Evolutionary conservation across 2,797 vertebrate species (phyloP).

Genomic region (Pangasius sanitwongsei): DNA sequence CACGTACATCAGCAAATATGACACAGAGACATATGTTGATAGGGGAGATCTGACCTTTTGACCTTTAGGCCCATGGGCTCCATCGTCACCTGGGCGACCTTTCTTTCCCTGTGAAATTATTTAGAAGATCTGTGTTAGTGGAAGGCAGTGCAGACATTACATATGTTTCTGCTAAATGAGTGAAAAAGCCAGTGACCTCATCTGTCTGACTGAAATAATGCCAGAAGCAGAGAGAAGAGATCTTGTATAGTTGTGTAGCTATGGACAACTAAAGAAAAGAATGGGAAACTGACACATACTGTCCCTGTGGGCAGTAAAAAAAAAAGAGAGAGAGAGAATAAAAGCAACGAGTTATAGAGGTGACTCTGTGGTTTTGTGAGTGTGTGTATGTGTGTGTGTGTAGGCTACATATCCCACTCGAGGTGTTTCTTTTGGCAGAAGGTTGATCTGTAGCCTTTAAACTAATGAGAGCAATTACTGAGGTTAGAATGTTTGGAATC

Average conservation of each 20-base stretch:
- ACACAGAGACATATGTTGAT: conserved; percentile 38
- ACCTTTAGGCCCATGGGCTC: conserved; percentile 81
- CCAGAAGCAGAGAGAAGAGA: conserved; percentile 12
- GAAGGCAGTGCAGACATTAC: conserved; percentile 1
- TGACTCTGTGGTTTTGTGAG: background rate
- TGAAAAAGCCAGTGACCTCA: conserved; percentile 17
- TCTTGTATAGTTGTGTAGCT: background rate
- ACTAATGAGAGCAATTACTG: conserved; percentile 64
- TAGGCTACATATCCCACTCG: conserved; percentile 62
- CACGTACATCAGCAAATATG: background rate
- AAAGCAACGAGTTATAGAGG: background rate
- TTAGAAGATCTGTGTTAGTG: conserved; percentile 6
- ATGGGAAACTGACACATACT: background rate
- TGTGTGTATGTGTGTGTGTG: conserved; percentile 2
- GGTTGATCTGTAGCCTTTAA: conserved; percentile 64
- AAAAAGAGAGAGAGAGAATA: background rate
- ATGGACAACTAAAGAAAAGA: background rate
- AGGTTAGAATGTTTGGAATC: conserved; percentile 70
- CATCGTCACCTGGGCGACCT: conserved; percentile 85
- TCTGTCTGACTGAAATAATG: background rate
- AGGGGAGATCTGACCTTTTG: conserved; percentile 77
- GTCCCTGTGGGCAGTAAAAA: background rate
- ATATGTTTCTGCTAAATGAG: background rate
- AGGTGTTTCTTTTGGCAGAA: conserved; percentile 48
- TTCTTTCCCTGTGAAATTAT: conserved; percentile 82